Conservation (phyloP, 23 tunicate genomes). For the Corella eumyota region DNA sequence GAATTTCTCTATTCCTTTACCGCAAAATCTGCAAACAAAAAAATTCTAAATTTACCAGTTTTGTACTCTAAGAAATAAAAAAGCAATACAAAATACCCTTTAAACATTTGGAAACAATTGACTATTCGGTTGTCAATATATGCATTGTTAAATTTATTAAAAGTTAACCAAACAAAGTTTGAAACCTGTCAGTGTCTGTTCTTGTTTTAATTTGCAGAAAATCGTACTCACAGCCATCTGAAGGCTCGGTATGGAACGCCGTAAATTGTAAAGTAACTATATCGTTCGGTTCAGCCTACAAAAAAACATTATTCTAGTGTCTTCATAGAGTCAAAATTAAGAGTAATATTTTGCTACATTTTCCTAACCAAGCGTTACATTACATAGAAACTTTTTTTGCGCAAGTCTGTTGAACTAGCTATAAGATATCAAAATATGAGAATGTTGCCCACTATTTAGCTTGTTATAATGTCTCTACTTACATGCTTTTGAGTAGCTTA, state of each 20-base stretch:
- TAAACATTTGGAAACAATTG: background rate
- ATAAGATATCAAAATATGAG: no score
- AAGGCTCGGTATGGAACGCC: conserved; percentile 42
- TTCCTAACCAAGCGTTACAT: no score
- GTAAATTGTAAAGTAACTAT: conserved; percentile 14
- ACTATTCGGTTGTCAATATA: background rate
- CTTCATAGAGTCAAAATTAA: no score
- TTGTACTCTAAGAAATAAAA: background rate
- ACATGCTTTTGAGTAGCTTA: no score
- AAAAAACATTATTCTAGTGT: no score
- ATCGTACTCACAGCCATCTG: conserved; percentile 41
- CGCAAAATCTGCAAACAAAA: conserved; percentile 49
- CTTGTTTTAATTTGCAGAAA: conserved; percentile 11
- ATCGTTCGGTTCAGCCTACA: conserved; percentile 20
- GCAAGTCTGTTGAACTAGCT: no score
- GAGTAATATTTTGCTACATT: no score
- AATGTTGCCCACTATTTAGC: no score
- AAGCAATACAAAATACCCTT: background rate
- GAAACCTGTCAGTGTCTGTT: conserved; percentile 12
- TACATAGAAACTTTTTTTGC: no score
- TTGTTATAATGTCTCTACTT: no score
- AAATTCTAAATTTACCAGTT: background rate
- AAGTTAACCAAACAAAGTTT: background rate
- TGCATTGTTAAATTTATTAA: background rate
- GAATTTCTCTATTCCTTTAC: conserved; percentile 34